Percentiles rank a stretch among this genome's conserved stretches.
phyloP scores from a whole-genome alignment of 23 tunicate genomes.

The Styela clava region DNA sequence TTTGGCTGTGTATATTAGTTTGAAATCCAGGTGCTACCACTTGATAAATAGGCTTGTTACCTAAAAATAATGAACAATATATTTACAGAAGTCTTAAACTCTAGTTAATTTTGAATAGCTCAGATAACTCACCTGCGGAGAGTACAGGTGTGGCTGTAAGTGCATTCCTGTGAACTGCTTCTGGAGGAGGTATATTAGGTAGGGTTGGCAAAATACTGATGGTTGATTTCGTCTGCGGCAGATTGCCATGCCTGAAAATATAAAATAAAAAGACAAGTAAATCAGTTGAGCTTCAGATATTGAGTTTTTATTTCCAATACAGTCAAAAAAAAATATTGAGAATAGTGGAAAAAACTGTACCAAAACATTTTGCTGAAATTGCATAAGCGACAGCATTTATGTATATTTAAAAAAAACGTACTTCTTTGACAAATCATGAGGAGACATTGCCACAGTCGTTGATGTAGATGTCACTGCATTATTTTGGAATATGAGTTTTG shows the following conservation, averaged over 20 bases:
- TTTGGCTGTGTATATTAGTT: background rate
- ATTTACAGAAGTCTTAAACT: no score
- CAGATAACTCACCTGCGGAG: background rate
- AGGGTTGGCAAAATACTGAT: background rate
- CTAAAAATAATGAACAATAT: background rate
- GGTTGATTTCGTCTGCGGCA: background rate
- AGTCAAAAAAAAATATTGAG: no score
- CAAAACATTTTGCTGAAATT: no score
- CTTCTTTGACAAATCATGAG: background rate
- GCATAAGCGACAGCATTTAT: no score
- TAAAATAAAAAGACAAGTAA: no score
- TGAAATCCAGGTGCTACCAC: background rate
- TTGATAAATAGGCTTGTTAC: constrained; percentile 20
- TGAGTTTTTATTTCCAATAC: no score
- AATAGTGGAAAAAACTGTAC: no score
- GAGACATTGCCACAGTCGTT: background rate
- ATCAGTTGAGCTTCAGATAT: no score
- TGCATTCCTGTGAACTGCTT: background rate
- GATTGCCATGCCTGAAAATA: background rate
- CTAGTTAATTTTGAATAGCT: no score
- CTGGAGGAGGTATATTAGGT: constrained; percentile 1
- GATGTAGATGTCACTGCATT: background rate
- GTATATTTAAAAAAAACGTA: background rate
- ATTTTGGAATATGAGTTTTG: background rate
- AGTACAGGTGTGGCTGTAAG: background rate